Conservation (phyloP, 1,140 invertebrate genomes). For the Delia radicum region DNA sequence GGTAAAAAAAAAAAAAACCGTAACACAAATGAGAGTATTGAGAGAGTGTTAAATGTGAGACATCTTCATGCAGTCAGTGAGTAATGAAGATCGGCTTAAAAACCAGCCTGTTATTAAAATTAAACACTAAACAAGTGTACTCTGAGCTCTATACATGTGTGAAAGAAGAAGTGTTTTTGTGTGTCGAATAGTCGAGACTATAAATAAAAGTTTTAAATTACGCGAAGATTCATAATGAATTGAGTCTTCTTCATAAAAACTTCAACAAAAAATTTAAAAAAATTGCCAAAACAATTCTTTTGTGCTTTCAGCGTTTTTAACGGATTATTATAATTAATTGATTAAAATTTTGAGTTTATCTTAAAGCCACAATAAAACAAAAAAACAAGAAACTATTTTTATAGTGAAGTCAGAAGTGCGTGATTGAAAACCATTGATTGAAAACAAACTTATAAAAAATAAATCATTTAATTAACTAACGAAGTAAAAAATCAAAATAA, state of each 20-base stretch:
- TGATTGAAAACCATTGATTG: background rate
- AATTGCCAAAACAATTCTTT: background rate
- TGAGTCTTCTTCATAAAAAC: constrained; percentile 7
- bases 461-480: background rate
- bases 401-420: background rate
- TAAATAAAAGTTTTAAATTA: constrained; percentile 15
- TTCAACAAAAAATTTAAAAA: background rate
- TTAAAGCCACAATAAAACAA: background rate
- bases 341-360: too few relatives aligned
- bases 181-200: background rate
- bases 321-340: too few relatives aligned
- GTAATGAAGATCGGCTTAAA: background rate
- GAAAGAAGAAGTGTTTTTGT: background rate
- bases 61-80: background rate
- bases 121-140: background rate
- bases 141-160: background rate
- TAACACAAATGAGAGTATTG: background rate
- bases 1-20: background rate
- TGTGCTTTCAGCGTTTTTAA: too few relatives aligned
- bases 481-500: background rate
- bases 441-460: background rate
- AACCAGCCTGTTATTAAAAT: background rate
- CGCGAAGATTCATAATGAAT: constrained; percentile 14
- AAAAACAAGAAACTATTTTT: background rate
- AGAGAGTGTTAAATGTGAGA: background rate